These are phyloP conservation scores for Pyrochroa serraticornis DNA, from an alignment of 2,888 invertebrate genomes.

Conservation along the genomic window DNA sequence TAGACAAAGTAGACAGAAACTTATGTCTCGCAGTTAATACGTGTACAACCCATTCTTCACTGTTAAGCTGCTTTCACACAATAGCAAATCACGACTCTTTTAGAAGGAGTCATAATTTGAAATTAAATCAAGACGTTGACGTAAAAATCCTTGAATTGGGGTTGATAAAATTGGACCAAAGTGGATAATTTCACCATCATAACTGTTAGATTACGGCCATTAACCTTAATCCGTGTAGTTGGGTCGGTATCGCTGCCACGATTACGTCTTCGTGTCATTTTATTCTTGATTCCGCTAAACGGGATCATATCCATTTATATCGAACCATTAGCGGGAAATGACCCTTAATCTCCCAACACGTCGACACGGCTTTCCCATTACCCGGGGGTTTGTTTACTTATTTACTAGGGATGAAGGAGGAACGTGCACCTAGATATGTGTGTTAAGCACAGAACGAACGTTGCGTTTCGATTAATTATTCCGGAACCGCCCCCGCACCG, in stretches of 20 bases:
- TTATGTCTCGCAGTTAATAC: too few relatives aligned
- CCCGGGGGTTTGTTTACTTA: neutral
- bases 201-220: neutral
- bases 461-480: neutral
- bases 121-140: neutral
- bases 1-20: too few relatives aligned
- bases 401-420: neutral
- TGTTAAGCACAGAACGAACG: neutral
- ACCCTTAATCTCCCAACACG: neutral
- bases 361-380: slow-evolving; percentile 1
- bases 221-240: neutral
- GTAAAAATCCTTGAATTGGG: too few relatives aligned
- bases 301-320: neutral
- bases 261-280: neutral
- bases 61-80: too few relatives aligned
- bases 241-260: neutral
- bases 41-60: too few relatives aligned
- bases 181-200: neutral
- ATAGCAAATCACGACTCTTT: too few relatives aligned
- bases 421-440: neutral
- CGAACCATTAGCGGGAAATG: neutral
- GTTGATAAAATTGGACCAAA: too few relatives aligned
- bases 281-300: neutral
- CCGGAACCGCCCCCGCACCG: neutral
- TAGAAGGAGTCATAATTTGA: neutral